Evolutionary conservation across 2,888 invertebrate genomes (phyloP), one percentile per base, ranked within the genome.

Genomic region (Biston stratarius): DNA sequence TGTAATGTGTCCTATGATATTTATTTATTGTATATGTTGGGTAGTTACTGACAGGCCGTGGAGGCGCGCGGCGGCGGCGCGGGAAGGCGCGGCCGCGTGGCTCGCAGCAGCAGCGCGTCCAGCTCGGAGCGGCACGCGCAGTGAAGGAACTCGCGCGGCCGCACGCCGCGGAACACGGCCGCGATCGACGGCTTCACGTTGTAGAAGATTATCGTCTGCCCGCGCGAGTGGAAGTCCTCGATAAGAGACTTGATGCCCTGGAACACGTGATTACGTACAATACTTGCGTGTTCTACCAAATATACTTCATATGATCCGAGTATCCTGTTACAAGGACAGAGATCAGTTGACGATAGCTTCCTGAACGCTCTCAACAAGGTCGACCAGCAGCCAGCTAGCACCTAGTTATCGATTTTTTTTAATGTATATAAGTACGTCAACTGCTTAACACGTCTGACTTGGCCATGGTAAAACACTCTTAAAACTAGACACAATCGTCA

Each of bases 111-210:
- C 81, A 90, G 81, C 34, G 82, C 83, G 80, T 91, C 91, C 53
- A 91, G 89, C 74, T 90, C 83, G 57, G 77, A 81, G 77, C 87
- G 88, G 74, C 85, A 86, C 67, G 83, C 77, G 78, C 85, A 89
- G 85, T 96, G 95, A 77, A 95, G 92, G 84, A 96, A 96, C 82
- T 95, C 95, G 67, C 95, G 94, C 51, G 96, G 96, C n/a, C 95
- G 95, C 62, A 96, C 94, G 42, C 96, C 97, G 79, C 95, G 96
- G 81, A 97, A 96, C 69, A 96, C 96, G 5, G 94, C 94, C 77
- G 95, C 95, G 36, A 96, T 95, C 69, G 96, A 96, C 12, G 96
- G 96, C 85, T 96, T 96, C 74, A 96, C 91, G 86, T 96, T 96
- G 90, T 95, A 96, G 90, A 96, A 96, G 82, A 96, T 95, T 55